Conservation (phyloP, 2,113 vertebrate genomes). For the Ivindomyrus marchei region DNA sequence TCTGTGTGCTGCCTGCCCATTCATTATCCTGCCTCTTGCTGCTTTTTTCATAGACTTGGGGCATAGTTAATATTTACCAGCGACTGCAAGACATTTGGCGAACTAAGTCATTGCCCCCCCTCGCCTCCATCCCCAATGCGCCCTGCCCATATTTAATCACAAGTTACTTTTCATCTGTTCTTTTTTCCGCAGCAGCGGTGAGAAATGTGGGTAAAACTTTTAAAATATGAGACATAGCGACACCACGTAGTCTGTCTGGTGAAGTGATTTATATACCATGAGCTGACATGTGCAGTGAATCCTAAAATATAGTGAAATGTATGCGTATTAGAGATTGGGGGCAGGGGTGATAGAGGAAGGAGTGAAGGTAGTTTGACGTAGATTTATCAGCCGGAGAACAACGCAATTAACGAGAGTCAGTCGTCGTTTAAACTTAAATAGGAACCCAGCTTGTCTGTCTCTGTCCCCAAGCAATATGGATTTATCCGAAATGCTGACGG, state of each 20-base stretch:
- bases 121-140: not conserved
- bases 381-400: not conserved
- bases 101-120: not conserved
- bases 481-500: not conserved
- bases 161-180: not conserved
- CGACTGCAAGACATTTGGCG: not conserved
- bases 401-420: not conserved
- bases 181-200: not conserved
- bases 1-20: slow-evolving; percentile 45
- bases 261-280: not conserved
- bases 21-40: slow-evolving; percentile 58
- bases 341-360: not conserved
- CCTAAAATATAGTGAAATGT: not conserved
- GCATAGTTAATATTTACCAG: not conserved
- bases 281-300: not conserved
- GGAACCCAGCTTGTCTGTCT: not conserved
- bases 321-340: not conserved
- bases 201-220: not conserved
- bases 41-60: slow-evolving; percentile 19
- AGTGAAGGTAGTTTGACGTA: not conserved
- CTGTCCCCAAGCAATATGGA: not conserved
- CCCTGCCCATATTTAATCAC: not conserved
- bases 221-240: not conserved
- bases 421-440: slow-evolving; percentile 5
- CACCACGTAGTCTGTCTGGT: not conserved